These are phyloP conservation scores for Lepidurus couesii DNA, from an alignment of 1,140 invertebrate species.

Conservation along the genomic window DNA sequence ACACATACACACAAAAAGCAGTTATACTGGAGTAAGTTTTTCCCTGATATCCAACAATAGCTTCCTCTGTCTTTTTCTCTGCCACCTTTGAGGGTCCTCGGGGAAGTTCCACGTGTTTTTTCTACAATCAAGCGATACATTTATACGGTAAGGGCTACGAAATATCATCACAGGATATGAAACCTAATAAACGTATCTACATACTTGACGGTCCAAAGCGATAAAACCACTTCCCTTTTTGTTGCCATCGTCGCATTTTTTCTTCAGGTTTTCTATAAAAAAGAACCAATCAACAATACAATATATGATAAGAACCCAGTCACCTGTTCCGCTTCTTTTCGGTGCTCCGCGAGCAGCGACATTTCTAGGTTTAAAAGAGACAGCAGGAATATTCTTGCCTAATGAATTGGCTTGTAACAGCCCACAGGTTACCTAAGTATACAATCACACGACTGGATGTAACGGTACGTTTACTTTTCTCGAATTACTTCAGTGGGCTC, in stretches of 20 bases:
- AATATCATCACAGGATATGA: not conserved
- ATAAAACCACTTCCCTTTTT: not conserved
- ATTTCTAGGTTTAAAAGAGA: no score
- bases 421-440: no score
- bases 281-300: not conserved
- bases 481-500: no score
- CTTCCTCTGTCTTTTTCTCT: not conserved
- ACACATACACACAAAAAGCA: not conserved
- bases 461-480: no score
- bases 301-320: not conserved
- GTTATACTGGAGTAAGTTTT: not conserved
- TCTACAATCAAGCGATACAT: not conserved
- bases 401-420: no score
- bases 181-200: conserved; percentile 1
- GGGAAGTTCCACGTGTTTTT: not conserved
- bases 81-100: not conserved
- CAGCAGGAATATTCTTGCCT: no score
- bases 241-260: conserved; percentile 5
- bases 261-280: not conserved
- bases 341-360: no score
- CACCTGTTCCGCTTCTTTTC: not conserved
- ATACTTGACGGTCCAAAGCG: not conserved
- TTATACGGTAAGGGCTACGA: not conserved
- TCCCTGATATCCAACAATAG: not conserved
- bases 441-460: no score